Evolutionary conservation across 2,113 vertebrate genomes (phyloP).

Genomic region (Pituophis catenifer): DNA sequence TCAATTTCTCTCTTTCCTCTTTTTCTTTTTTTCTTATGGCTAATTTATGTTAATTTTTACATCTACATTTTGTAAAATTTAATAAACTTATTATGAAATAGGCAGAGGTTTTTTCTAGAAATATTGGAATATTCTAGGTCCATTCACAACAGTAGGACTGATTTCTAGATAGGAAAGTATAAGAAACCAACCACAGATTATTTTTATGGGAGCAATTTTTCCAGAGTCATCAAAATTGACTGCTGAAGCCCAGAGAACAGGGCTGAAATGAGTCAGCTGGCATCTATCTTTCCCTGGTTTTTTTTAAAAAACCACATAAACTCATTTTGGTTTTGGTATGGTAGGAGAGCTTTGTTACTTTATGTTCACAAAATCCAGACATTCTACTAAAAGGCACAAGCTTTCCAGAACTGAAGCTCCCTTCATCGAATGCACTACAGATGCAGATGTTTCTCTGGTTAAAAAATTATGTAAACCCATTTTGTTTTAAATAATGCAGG

Average conservation of each 20-base stretch:
- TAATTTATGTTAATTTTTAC: not conserved
- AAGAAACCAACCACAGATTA: not conserved
- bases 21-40: too few species aligned
- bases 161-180: not conserved
- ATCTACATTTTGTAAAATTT: not conserved
- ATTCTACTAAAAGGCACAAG: not conserved
- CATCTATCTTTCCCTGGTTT: not conserved
- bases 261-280: not conserved
- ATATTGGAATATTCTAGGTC: not conserved
- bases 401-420: not conserved
- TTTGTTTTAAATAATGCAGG: not conserved
- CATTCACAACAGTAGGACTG: not conserved
- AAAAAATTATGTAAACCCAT: not conserved
- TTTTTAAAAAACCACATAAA: not conserved
- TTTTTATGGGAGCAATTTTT: not conserved
- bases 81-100: not conserved
- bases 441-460: not conserved
- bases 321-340: not conserved
- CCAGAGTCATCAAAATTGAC: not conserved
- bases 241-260: not conserved
- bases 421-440: not conserved
- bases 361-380: not conserved
- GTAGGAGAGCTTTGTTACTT: not conserved
- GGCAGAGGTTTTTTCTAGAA: not conserved
- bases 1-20: not conserved